These are phyloP conservation scores for Monochamus saltuarius DNA, from an alignment of 1,140 invertebrate genomes.

Conservation along the genomic window DNA sequence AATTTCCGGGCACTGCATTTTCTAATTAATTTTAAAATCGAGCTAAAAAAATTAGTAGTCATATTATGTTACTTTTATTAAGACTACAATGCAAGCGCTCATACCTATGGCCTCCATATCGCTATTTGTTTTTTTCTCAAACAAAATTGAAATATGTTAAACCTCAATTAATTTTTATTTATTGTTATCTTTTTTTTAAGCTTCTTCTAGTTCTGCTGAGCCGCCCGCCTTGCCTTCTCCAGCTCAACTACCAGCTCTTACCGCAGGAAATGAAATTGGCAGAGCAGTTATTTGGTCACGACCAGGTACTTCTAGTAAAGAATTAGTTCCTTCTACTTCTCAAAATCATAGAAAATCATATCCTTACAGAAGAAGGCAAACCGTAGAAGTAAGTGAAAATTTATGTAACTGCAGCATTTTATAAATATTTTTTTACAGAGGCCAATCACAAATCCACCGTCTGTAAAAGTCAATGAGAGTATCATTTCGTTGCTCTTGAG, in stretches of 20 bases:
- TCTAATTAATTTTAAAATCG: too few species aligned
- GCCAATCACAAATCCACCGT: slow-evolving; percentile 48
- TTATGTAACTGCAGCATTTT: neutral
- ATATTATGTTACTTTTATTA: too few species aligned
- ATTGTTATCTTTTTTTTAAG: slow-evolving; percentile 4
- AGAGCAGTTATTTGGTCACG: slow-evolving; percentile 44
- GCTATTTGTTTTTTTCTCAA: too few species aligned
- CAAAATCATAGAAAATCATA: slow-evolving; percentile 35
- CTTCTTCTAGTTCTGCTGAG: slow-evolving; percentile 14
- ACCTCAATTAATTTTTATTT: slow-evolving; percentile 8
- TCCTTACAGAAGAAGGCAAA: slow-evolving; percentile 28
- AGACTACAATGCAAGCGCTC: too few species aligned
- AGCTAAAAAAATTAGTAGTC: too few species aligned
- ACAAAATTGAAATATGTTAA: too few species aligned
- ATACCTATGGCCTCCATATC: too few species aligned
- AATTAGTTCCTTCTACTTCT: slow-evolving; percentile 57
- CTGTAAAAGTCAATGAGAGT: slow-evolving; percentile 79
- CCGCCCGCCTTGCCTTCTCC: slow-evolving; percentile 52
- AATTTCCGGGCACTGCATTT: too few species aligned
- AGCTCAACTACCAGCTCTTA: slow-evolving; percentile 53
- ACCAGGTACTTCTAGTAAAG: slow-evolving; percentile 50
- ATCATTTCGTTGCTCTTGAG: slow-evolving; percentile 89
- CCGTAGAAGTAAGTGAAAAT: slow-evolving; percentile 25
- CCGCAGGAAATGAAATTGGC: slow-evolving; percentile 60
- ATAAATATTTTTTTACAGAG: slow-evolving; percentile 22